These are phyloP conservation scores for Idaea dimidiata DNA, from an alignment of 2,888 invertebrate species.

Conservation along the genomic window DNA sequence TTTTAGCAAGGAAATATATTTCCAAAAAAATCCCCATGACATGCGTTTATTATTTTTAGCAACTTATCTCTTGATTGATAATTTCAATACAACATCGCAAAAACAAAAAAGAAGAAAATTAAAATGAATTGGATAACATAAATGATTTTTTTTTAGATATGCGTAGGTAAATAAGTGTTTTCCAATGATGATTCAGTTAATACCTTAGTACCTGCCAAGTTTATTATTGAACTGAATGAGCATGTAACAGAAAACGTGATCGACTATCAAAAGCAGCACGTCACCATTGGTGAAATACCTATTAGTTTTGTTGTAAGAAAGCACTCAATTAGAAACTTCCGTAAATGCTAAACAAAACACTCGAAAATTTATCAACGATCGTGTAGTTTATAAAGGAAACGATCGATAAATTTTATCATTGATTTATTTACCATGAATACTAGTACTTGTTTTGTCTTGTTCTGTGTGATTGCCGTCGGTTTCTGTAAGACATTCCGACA, in stretches of 20 bases:
- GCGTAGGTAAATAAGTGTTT: background rate
- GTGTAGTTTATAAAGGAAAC: background rate
- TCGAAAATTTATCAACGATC: background rate
- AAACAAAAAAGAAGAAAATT: too few relatives aligned
- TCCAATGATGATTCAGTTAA: too few relatives aligned
- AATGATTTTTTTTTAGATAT: too few relatives aligned
- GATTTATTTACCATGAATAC: conserved; percentile 14
- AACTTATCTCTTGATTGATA: too few relatives aligned
- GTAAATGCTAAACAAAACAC: background rate
- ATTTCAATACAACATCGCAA: too few relatives aligned
- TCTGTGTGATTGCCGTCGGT: conserved; percentile 36
- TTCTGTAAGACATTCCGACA: conserved; percentile 34
- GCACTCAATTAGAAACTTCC: background rate
- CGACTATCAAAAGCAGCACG: background rate
- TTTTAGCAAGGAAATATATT: too few relatives aligned
- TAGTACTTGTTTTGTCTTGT: conserved; percentile 19
- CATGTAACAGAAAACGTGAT: background rate
- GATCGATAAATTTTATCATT: background rate
- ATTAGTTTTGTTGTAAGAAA: background rate
- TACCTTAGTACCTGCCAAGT: too few relatives aligned
- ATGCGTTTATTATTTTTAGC: too few relatives aligned
- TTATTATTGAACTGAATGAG: background rate
- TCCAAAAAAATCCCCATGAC: too few relatives aligned
- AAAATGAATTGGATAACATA: too few relatives aligned
- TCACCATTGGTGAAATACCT: background rate